phyloP scores from a whole-genome alignment of 2,113 vertebrate species.

The Poecile atricapillus region DNA sequence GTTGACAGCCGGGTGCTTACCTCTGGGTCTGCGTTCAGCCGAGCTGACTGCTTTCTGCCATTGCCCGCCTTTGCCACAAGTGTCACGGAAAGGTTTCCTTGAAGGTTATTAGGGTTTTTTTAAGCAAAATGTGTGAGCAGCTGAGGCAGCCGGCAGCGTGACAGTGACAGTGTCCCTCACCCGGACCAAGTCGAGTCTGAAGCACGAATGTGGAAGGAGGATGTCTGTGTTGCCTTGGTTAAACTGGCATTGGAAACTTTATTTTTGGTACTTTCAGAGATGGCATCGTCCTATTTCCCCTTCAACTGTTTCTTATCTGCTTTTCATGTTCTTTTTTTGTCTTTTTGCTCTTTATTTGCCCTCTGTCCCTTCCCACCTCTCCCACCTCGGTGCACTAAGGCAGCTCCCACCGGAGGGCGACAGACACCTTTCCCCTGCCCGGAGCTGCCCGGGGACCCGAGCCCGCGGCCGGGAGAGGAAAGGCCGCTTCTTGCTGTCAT shows the following conservation, averaged over 20 bases:
- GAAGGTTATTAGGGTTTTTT: constrained; percentile 3
- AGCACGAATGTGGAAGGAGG: background rate
- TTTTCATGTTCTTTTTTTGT: background rate
- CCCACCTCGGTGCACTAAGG: background rate
- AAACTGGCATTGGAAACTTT: background rate
- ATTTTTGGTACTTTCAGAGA: background rate
- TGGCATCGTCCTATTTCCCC: background rate
- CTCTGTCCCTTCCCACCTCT: background rate
- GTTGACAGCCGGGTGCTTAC: constrained; percentile 5
- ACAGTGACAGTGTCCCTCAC: background rate
- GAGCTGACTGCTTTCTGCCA: background rate
- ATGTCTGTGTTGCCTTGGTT: background rate
- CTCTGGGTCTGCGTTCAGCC: background rate
- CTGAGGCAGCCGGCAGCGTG: background rate
- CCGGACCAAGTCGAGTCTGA: background rate
- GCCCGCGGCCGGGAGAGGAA: background rate
- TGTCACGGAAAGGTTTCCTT: background rate
- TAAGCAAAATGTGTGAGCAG: background rate
- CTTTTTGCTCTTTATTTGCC: background rate
- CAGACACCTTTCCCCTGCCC: background rate
- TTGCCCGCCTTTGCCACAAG: constrained; percentile 2
- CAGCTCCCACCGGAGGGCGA: constrained; percentile 5
- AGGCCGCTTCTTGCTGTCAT: background rate
- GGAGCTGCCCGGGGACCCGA: background rate
- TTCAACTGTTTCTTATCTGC: background rate